phyloP scores from a whole-genome alignment of 2,888 invertebrate genomes.

The Altica lythri region DNA sequence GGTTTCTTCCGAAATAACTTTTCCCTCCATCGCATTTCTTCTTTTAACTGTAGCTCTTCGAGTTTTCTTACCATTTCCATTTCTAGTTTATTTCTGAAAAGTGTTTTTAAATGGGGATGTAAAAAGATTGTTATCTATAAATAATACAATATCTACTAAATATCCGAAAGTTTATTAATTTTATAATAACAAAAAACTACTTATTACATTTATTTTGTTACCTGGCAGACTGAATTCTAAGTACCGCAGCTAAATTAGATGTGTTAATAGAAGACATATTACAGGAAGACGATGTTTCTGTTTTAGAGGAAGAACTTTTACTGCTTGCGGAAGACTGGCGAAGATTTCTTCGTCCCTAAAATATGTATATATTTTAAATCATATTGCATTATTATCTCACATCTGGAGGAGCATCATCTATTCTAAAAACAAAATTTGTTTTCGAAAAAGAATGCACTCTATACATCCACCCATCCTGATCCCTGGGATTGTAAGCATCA shows the following conservation, averaged over 20 bases:
- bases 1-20: conserved; percentile 67
- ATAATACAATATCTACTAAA: conserved; percentile 2
- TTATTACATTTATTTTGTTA: conserved; percentile 32
- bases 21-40: conserved; percentile 65
- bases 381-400: no score
- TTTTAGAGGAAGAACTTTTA: conserved; percentile 48
- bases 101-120: background rate
- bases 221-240: conserved; percentile 67
- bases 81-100: conserved; percentile 64
- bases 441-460: no score
- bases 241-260: conserved; percentile 70
- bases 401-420: no score
- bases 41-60: conserved; percentile 64
- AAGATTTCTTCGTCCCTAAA: conserved; percentile 31
- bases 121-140: background rate
- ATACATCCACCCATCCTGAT: no score
- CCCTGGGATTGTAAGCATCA: no score
- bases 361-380: background rate
- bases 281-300: conserved; percentile 52
- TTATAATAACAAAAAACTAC: background rate
- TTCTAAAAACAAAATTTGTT: no score
- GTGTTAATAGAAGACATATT: conserved; percentile 60
- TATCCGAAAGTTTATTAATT: background rate
- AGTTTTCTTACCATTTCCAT: conserved; percentile 64
- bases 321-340: conserved; percentile 49